Evolutionary conservation across 2,888 invertebrate species (phyloP).

Genomic region (Sinohyriopsis cumingii): DNA sequence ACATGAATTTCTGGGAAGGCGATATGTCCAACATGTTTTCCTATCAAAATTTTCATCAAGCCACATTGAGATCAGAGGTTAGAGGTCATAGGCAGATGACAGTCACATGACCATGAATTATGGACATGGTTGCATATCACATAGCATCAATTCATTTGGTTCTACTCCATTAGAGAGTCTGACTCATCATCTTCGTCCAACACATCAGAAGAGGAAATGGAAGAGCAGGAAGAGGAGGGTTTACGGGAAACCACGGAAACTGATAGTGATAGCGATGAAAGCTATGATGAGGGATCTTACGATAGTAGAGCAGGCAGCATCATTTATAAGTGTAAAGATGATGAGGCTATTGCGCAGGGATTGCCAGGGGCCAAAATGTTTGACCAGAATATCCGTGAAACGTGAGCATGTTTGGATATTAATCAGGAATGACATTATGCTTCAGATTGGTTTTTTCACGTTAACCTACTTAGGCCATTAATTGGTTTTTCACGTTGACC

Average conservation of each 20-base stretch:
- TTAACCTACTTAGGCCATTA: neutral
- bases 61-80: too few species aligned
- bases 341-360: constrained; percentile 67
- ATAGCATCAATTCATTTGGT: too few species aligned
- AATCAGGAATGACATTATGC: neutral
- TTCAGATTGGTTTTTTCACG: neutral
- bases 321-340: constrained; percentile 69
- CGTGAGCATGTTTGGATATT: constrained; percentile 51
- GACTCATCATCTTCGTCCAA: too few species aligned
- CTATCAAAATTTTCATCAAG: too few species aligned
- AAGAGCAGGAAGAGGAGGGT: constrained; percentile 31
- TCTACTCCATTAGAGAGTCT: too few species aligned
- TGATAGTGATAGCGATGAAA: constrained; percentile 56
- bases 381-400: constrained; percentile 70
- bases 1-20: too few species aligned
- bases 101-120: too few species aligned
- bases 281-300: constrained; percentile 73
- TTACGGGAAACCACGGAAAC: constrained; percentile 25
- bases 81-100: too few species aligned
- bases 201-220: constrained; percentile 28
- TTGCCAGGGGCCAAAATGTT: constrained; percentile 67
- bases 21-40: too few species aligned
- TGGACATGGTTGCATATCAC: too few species aligned
- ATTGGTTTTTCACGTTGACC: too few species aligned
- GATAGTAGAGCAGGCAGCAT: constrained; percentile 71